A percentile compares a stretch with the other conserved stretches of the same genome.
Conservation (phyloP, 1,140 invertebrate genomes). For the Trichonephila clavata region DNA sequence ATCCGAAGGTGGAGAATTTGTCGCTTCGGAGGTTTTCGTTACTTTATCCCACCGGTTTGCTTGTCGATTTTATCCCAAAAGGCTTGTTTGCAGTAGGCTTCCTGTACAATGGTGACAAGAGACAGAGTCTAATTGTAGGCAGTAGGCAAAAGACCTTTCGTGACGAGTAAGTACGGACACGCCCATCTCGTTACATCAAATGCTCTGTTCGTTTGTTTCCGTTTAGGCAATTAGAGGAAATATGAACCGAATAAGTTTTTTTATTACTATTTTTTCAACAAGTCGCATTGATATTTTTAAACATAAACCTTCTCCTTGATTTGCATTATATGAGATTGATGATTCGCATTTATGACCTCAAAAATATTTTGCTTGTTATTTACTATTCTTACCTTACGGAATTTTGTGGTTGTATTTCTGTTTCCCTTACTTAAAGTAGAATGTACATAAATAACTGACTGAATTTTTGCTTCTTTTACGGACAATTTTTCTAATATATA, state of each 20-base stretch:
- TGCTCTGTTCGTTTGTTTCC: neutral
- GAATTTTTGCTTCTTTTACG: too few relatives aligned
- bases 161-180: neutral
- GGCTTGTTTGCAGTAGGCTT: slow-evolving; percentile 31
- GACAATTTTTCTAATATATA: too few relatives aligned
- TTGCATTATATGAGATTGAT: too few relatives aligned
- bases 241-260: neutral
- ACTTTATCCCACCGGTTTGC: neutral
- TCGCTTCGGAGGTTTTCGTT: neutral
- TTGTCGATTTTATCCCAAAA: slow-evolving; percentile 16
- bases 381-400: too few relatives aligned
- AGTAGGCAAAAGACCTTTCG: neutral
- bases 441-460: too few relatives aligned
- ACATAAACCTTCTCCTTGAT: too few relatives aligned
- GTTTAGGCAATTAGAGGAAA: neutral
- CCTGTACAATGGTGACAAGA: slow-evolving; percentile 38
- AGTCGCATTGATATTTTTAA: too few relatives aligned
- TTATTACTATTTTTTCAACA: neutral
- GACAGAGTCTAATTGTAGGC: slow-evolving; percentile 35
- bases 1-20: slow-evolving; percentile 52
- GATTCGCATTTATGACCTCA: too few relatives aligned
- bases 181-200: slow-evolving; percentile 9
- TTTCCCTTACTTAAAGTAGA: too few relatives aligned
- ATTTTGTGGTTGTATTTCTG: too few relatives aligned
- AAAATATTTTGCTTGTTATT: too few relatives aligned